These are phyloP conservation scores for Mus minutoides DNA, from an alignment of 2,797 vertebrate species.

Conservation along the genomic window DNA sequence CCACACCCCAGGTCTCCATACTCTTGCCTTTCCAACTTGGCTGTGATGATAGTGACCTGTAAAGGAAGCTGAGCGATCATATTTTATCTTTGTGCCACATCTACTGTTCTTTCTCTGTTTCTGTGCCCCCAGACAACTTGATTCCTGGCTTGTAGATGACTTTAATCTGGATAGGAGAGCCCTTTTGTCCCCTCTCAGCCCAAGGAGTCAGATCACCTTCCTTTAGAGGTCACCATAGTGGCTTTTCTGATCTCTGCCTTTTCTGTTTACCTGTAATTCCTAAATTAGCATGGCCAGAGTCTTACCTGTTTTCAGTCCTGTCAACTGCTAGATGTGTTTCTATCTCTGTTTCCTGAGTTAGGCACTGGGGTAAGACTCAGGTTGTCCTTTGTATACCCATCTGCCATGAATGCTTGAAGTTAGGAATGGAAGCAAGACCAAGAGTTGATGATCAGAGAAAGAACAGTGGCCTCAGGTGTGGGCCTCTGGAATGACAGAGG, in stretches of 20 bases:
- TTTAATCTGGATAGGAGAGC: not conserved
- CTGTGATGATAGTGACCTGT: not conserved
- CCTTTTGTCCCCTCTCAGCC: not conserved
- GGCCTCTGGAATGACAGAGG: not conserved
- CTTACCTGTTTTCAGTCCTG: not conserved
- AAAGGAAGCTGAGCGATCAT: not conserved
- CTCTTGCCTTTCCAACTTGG: not conserved
- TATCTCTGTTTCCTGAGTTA: not conserved
- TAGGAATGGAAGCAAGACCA: not conserved
- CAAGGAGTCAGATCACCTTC: not conserved
- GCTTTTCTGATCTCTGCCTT: not conserved
- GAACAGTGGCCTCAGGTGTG: no score
- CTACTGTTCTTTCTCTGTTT: not conserved
- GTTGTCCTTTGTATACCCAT: not conserved
- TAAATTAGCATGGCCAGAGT: not conserved
- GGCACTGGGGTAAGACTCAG: not conserved
- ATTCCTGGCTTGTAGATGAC: not conserved
- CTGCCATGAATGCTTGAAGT: not conserved
- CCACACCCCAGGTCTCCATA: not conserved
- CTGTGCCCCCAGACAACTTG: not conserved
- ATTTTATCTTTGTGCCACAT: accelerated
- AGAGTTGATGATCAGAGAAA: not conserved
- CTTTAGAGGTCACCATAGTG: not conserved
- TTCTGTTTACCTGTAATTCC: not conserved
- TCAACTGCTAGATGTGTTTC: not conserved